Evolutionary conservation across 2,888 invertebrate species (phyloP), one percentile per base, ranked within the genome.

Genomic region (Epinotia bilunana): DNA sequence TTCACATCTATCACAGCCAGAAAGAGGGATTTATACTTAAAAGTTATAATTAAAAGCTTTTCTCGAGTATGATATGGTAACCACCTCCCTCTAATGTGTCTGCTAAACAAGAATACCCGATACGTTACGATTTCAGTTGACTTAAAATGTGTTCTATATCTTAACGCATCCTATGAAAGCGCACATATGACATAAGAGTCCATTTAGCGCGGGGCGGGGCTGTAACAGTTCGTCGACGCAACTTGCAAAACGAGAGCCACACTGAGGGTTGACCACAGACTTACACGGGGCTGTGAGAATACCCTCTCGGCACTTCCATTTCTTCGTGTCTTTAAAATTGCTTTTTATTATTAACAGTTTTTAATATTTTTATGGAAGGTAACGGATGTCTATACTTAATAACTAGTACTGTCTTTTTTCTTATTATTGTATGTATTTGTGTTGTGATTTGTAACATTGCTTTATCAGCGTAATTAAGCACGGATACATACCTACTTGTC

Each of bases 121-220:
- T 43, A 60, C 46, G 23, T 23, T n/a, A 49, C 33, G 53, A 58
- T 39, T 65, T 49, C 46, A 65, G 67, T 69, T 46, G 39, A 62
- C 43, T 64, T 58, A 16, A 71, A 49, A 58, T 65, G 74, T 58
- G 62, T 73, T 73, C 49, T 73, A 69, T 62, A 57, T 74, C 58
- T 65, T 74, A 63, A 74, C 58, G 53, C 65, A 53, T 61, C 64
- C 65, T 71, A 65, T 64, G 13, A 18, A 62, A 55, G 53, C 62
- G 61, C 43, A 61, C 13, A 6, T 49, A 53, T 16, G 60, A 67
- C 33, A 33, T 18, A 2, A 0, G 5, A 18, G 0, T 18, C 18
- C 63, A 20, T 11, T 49, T 62, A 39, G 20, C 57, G 11, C 12
- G n/a, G 57, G 20, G 57, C 11, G 20, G 20, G 20, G 62, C 11